Evolutionary conservation across 2,797 vertebrate genomes (phyloP).

Genomic region (Aulostomus chinensis): DNA sequence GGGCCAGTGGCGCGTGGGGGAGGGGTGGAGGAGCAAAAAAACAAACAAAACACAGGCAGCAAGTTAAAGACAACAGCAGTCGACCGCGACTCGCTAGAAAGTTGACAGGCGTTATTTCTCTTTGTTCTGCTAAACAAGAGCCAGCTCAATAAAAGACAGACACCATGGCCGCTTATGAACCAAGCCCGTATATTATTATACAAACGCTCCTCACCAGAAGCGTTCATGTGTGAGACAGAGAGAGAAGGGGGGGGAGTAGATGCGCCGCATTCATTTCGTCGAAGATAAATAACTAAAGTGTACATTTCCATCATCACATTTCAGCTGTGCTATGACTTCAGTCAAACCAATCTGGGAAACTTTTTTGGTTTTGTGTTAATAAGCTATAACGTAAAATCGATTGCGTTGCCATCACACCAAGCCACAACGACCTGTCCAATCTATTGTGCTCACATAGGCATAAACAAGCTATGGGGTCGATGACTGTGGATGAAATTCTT

Average conservation of each 20-base stretch:
- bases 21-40: conserved; percentile 56
- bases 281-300: conserved; percentile 51
- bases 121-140: conserved; percentile 60
- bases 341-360: conserved; percentile 11
- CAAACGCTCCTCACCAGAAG: conserved; percentile 52
- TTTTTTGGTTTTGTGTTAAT: conserved; percentile 6
- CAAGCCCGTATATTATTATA: conserved; percentile 38
- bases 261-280: conserved; percentile 63
- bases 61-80: conserved; percentile 51
- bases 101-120: conserved; percentile 67
- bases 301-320: conserved; percentile 48
- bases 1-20: conserved; percentile 67
- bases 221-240: conserved; percentile 35
- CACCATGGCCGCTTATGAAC: conserved; percentile 38
- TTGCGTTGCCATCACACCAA: conserved; percentile 50
- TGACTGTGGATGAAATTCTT: conserved; percentile 42
- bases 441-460: conserved; percentile 70
- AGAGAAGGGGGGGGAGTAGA: conserved; percentile 27
- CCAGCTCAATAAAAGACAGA: conserved; percentile 17
- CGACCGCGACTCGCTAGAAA: conserved; percentile 58
- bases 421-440: conserved; percentile 61
- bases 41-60: conserved; percentile 70
- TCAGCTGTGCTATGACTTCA: conserved; percentile 26
- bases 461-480: conserved; percentile 55
- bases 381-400: conserved; percentile 30